Conservation (phyloP, 53 echinoderm and acorn worm genomes). For the Crossaster papposus region DNA sequence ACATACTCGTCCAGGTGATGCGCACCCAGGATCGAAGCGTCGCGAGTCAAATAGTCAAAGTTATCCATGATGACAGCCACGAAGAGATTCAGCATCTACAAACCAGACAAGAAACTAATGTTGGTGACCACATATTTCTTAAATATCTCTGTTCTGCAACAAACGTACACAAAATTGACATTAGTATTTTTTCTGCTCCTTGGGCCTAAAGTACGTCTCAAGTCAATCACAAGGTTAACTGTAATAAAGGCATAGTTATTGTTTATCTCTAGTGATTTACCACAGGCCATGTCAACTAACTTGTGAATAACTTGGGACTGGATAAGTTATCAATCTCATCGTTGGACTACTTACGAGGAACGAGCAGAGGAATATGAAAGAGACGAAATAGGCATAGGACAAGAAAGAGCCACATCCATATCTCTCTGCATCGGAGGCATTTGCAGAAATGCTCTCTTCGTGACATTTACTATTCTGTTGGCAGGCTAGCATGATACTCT, state of each 20-base stretch:
- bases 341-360: constrained; percentile 88
- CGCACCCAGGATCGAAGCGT: constrained; percentile 97
- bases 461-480: constrained; percentile 53
- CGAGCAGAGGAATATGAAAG: constrained; percentile 97
- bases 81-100: constrained; percentile 97
- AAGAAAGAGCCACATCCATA: constrained; percentile 77
- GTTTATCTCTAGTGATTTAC: no score
- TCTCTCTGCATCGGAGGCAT: neutral
- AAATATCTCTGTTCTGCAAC: neutral
- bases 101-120: neutral
- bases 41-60: constrained; percentile 99
- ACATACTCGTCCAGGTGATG: constrained; percentile 99
- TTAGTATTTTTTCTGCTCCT: neutral
- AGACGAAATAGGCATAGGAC: constrained; percentile 93
- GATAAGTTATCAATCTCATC: no score
- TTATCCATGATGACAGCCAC: constrained; percentile 99
- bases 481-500: constrained; percentile 91
- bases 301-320: no score
- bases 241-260: no score
- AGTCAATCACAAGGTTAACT: no score
- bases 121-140: neutral
- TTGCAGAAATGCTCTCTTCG: neutral
- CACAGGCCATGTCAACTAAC: no score
- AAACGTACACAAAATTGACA: neutral
- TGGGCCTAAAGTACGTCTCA: no score